Percentiles rank a stretch among this genome's conserved stretches.
phyloP scores from a whole-genome alignment of 1,140 invertebrate genomes.

The Microvelia longipes region DNA sequence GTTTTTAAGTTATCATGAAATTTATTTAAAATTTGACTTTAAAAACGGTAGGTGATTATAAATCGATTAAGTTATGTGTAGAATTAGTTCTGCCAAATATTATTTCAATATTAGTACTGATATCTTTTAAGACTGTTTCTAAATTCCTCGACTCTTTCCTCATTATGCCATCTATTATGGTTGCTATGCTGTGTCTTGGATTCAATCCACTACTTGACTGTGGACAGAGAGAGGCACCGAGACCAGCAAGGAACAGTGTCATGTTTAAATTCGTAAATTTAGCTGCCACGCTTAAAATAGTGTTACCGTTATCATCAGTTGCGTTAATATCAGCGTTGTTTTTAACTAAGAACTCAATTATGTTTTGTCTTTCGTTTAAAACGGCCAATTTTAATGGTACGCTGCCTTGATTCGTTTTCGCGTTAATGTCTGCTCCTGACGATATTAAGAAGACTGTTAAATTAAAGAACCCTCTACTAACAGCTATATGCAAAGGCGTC shows the following conservation, averaged over 20 bases:
- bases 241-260: background rate
- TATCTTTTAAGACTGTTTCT: no score
- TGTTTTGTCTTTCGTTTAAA: background rate
- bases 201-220: no score
- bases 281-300: background rate
- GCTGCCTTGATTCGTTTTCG: background rate
- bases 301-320: background rate
- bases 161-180: no score
- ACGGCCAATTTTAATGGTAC: background rate
- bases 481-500: background rate
- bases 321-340: background rate
- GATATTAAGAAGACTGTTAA: background rate
- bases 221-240: no score
- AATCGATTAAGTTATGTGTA: no score
- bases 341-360: background rate
- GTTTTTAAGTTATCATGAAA: no score
- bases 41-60: no score
- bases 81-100: no score
- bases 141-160: no score
- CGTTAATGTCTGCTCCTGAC: background rate
- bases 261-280: background rate
- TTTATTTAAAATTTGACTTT: no score
- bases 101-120: no score
- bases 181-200: no score
- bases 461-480: background rate